Conservation (phyloP, 2,888 invertebrate genomes). For the Prenolepis imparis region DNA sequence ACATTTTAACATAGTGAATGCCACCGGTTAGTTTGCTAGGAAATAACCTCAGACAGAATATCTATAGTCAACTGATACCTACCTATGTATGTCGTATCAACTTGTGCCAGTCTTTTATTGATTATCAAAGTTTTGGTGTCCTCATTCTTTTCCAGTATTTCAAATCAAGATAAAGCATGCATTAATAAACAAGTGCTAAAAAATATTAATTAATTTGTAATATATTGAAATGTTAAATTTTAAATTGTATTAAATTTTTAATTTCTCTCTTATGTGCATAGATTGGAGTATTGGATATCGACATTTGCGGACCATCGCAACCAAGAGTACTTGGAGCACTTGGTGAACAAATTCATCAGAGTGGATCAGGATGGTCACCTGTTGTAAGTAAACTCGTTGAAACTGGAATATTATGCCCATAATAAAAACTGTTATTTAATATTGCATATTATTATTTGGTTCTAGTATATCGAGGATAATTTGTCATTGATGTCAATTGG, state of each 20-base stretch:
- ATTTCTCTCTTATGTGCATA: constrained; percentile 86
- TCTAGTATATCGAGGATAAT: constrained; percentile 96
- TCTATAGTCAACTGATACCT: constrained; percentile 60
- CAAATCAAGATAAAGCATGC: constrained; percentile 7
- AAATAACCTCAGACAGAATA: constrained; percentile 41
- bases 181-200: not conserved
- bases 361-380: constrained; percentile 98
- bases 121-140: constrained; percentile 69
- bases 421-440: constrained; percentile 2
- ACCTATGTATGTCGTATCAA: constrained; percentile 78
- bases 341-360: constrained; percentile 97
- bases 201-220: constrained; percentile 19
- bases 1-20: constrained; percentile 73
- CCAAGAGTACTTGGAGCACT: constrained; percentile 97
- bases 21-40: constrained; percentile 8
- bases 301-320: constrained; percentile 99
- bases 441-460: constrained; percentile 47
- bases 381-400: constrained; percentile 89
- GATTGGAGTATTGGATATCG: constrained; percentile 98
- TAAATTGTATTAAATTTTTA: constrained; percentile 16
- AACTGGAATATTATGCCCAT: not conserved
- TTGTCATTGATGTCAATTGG: constrained; percentile 99
- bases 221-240: constrained; percentile 36
- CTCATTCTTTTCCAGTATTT: not conserved
- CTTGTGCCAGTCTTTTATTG: constrained; percentile 82